phyloP scores from a whole-genome alignment of 2,888 invertebrate genomes.

The Abrostola triplasia region DNA sequence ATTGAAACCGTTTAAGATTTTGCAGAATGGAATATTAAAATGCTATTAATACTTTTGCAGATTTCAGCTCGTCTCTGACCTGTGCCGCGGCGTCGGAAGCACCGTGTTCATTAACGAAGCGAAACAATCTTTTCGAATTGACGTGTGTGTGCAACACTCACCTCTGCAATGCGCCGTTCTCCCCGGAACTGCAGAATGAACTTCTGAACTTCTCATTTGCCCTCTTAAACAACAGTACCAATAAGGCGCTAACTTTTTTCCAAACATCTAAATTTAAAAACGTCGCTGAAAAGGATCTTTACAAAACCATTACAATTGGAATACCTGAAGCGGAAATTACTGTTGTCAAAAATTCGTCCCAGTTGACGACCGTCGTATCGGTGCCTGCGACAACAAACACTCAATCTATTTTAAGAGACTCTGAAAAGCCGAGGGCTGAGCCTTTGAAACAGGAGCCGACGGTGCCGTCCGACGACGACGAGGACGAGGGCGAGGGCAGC shows the following conservation, averaged over 20 bases:
- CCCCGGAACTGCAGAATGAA: slow-evolving; percentile 66
- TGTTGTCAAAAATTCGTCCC: slow-evolving; percentile 47
- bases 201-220: slow-evolving; percentile 70
- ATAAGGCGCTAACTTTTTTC: slow-evolving; percentile 68
- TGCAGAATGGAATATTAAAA: slow-evolving; percentile 40
- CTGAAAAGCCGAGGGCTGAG: slow-evolving; percentile 71
- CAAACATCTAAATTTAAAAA: slow-evolving; percentile 69
- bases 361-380: slow-evolving; percentile 48
- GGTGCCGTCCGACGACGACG: slow-evolving; percentile 81
- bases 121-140: slow-evolving; percentile 66
- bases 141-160: slow-evolving; percentile 73
- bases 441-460: slow-evolving; percentile 78
- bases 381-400: slow-evolving; percentile 42
- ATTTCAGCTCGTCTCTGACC: slow-evolving; percentile 71
- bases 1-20: slow-evolving; percentile 38
- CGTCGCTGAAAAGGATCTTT: slow-evolving; percentile 63
- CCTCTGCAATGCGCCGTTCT: slow-evolving; percentile 78
- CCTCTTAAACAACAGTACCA: slow-evolving; percentile 55
- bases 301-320: slow-evolving; percentile 65
- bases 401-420: slow-evolving; percentile 46
- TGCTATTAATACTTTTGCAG: slow-evolving; percentile 62
- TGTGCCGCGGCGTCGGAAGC: slow-evolving; percentile 65
- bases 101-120: slow-evolving; percentile 69
- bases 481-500: slow-evolving; percentile 82
- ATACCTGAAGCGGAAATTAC: slow-evolving; percentile 38